phyloP scores from a whole-genome alignment of 1,140 invertebrate species.

The Lanistes nyassanus region DNA sequence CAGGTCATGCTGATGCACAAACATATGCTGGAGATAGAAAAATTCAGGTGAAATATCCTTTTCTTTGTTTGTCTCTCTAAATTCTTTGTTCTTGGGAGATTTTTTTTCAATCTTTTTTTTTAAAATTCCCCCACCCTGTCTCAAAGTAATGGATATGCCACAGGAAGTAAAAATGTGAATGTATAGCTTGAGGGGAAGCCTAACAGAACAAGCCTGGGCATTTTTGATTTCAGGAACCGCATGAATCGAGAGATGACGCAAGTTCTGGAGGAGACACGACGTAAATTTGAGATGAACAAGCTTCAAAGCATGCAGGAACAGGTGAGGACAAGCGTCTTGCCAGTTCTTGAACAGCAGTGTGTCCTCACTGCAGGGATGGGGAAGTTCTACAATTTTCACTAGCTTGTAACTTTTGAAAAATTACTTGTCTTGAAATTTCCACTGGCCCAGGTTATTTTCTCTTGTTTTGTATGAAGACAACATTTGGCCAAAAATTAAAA shows the following conservation, averaged over 20 bases:
- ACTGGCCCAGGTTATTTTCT: no score
- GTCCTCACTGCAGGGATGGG: no score
- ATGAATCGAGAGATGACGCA: slow-evolving; percentile 56
- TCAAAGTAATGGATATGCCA: no score
- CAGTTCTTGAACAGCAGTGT: no score
- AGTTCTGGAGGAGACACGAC: slow-evolving; percentile 49
- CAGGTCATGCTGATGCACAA: slow-evolving; percentile 53
- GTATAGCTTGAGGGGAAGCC: neutral
- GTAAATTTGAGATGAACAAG: slow-evolving; percentile 49
- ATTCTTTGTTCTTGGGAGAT: neutral
- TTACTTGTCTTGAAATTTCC: no score
- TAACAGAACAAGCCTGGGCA: neutral
- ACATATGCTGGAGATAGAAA: slow-evolving; percentile 60
- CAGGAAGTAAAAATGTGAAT: slow-evolving; percentile 5
- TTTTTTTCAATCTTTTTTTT: neutral
- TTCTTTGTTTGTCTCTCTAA: neutral
- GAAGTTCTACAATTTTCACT: no score
- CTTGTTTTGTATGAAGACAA: no score
- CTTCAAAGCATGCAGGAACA: slow-evolving; percentile 49
- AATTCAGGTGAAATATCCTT: slow-evolving; percentile 50
- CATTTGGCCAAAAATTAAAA: no score
- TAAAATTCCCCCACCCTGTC: neutral
- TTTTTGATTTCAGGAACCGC: slow-evolving; percentile 45
- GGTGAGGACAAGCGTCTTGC: slow-evolving; percentile 27
- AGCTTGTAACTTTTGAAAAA: no score